phyloP scores from a whole-genome alignment of 2,888 invertebrate genomes.

The Hanleya hanleyi region DNA sequence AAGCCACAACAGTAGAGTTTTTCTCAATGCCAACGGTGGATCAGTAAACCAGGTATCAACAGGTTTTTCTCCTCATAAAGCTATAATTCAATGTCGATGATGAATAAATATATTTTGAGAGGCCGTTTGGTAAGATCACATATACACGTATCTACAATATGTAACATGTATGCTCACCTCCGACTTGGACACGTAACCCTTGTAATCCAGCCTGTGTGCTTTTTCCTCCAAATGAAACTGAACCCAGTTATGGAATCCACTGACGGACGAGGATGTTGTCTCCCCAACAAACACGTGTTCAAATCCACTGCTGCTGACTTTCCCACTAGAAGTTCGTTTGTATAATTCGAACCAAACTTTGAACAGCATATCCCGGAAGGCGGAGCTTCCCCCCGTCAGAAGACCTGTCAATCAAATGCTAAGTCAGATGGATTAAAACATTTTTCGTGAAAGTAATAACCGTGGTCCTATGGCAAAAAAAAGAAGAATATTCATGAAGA shows the following conservation, averaged over 20 bases:
- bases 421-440: too few relatives aligned
- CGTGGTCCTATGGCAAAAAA: too few relatives aligned
- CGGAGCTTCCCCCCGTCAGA: conserved; percentile 9
- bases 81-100: too few relatives aligned
- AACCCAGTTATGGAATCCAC: conserved; percentile 93
- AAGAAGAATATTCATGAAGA: too few relatives aligned
- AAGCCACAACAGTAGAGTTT: too few relatives aligned
- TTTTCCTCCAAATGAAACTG: conserved; percentile 86
- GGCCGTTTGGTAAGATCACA: too few relatives aligned
- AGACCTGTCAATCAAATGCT: conserved; percentile 9
- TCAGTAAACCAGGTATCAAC: too few relatives aligned
- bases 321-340: conserved; percentile 79
- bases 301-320: conserved; percentile 87
- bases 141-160: too few relatives aligned
- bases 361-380: conserved; percentile 66
- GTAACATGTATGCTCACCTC: conserved; percentile 28
- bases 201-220: conserved; percentile 46
- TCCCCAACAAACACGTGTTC: conserved; percentile 95
- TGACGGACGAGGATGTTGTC: conserved; percentile 82
- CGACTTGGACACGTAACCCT: conserved; percentile 48
- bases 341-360: conserved; percentile 81
- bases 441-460: too few relatives aligned
- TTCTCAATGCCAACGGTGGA: too few relatives aligned
- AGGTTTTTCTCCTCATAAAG: too few relatives aligned
- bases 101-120: too few relatives aligned